Percentiles rank a stretch among this genome's conserved stretches.
phyloP scores from a whole-genome alignment of 2,113 vertebrate genomes.

The Proterorhinus semilunaris region DNA sequence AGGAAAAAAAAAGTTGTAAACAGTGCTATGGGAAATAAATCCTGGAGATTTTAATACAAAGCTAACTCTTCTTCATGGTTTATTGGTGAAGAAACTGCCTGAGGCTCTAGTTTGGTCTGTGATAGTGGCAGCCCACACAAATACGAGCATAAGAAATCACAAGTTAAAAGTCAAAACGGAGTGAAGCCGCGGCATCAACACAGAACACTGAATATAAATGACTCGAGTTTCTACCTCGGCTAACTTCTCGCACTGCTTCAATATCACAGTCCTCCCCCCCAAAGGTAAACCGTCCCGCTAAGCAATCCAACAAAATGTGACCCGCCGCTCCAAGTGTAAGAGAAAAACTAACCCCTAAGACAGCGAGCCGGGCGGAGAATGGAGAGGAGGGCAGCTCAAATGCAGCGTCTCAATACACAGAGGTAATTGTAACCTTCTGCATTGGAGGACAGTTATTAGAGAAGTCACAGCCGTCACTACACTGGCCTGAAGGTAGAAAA shows the following conservation, averaged over 20 bases:
- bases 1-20: constrained; percentile 1
- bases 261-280: constrained; percentile 27
- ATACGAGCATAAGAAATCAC: neutral
- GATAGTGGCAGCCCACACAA: constrained; percentile 14
- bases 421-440: constrained; percentile 69
- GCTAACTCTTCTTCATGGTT: neutral
- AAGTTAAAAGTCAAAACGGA: constrained; percentile 28
- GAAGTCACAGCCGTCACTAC: constrained; percentile 64
- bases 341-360: constrained; percentile 39
- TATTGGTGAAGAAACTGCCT: constrained; percentile 8
- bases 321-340: constrained; percentile 44
- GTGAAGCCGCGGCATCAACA: constrained; percentile 21
- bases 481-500: constrained; percentile 58
- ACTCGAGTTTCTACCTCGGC: constrained; percentile 13
- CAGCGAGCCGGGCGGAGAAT: constrained; percentile 19
- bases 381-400: constrained; percentile 49
- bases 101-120: neutral
- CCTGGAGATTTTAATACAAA: neutral
- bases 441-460: constrained; percentile 64
- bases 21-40: constrained; percentile 8
- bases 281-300: constrained; percentile 49
- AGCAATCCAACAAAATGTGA: constrained; percentile 53
- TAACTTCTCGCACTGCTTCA: constrained; percentile 31
- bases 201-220: constrained; percentile 18
- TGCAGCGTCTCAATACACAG: constrained; percentile 65